Conservation (phyloP, 2,888 invertebrate genomes). For the Alloplasta piceator region DNA sequence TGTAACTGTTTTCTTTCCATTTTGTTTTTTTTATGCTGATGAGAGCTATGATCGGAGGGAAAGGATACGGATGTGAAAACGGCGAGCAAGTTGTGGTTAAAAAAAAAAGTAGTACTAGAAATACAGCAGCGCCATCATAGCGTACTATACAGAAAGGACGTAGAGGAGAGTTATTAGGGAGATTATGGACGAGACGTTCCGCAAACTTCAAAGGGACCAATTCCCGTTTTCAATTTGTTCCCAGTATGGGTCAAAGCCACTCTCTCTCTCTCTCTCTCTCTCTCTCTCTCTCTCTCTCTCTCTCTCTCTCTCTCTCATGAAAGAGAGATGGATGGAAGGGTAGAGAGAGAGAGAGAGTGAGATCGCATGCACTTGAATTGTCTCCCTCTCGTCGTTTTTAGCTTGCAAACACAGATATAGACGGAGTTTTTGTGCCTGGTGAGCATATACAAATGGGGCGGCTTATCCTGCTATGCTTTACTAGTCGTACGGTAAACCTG, state of each 20-base stretch:
- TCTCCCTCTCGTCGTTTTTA: constrained; percentile 32
- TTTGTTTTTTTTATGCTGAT: constrained; percentile 5
- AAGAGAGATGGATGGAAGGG: not conserved
- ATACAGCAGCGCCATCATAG: not conserved
- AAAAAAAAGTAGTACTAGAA: not conserved
- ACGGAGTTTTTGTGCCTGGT: constrained; percentile 50
- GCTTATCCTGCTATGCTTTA: too few relatives aligned
- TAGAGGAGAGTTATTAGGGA: constrained; percentile 77
- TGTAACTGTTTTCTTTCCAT: not conserved
- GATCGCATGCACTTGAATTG: constrained; percentile 24
- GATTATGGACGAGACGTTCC: constrained; percentile 78
- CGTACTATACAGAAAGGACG: constrained; percentile 3
- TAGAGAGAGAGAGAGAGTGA: not conserved
- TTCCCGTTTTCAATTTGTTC: constrained; percentile 81
- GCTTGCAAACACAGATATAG: constrained; percentile 6
- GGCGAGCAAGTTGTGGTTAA: constrained; percentile 1
- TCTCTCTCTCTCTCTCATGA: constrained; percentile 7
- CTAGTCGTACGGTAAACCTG: too few relatives aligned
- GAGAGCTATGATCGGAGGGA: constrained; percentile 9
- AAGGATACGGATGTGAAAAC: not conserved
- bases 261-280: constrained; percentile 16
- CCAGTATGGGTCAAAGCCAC: constrained; percentile 71
- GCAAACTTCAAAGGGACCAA: constrained; percentile 81
- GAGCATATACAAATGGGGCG: constrained; percentile 21
- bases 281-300: constrained; percentile 8